Base-by-base conservation (phyloP, 2,888 invertebrate genomes). In the Mimumesa dahlbomi region DNA sequence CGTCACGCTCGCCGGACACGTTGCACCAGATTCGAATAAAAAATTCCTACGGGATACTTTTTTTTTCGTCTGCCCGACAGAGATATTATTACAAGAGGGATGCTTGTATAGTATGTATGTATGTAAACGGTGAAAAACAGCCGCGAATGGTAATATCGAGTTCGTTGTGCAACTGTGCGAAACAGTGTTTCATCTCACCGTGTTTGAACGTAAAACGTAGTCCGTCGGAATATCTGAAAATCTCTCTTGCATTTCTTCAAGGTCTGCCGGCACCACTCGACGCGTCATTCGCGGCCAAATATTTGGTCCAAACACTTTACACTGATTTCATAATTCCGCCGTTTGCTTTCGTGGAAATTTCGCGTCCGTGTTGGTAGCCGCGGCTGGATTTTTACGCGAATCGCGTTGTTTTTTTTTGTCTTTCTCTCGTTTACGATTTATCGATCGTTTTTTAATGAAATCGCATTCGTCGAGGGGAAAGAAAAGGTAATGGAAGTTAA, bases 241-340 rank as follows among this genome's bases (percentile, higher is more conserved):
- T 21, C 21, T 43, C 40, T 18, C 16, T 40, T 6, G 40, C 40
- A 16, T 18, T 11, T 3, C 40, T 48, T 62, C 52, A 21, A 61
- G 31, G 49, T 14, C 31, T 9, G 7, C 18, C 29, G 11, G 16
- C 54, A 36, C 45, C 31, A 13, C 22, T 22, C 50, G 22, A 9
- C 43, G 22, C 34, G 36, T 45, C 46, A 25, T 50, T 50, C 40
- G 1, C 52, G 19, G 0, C n/a, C 50, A 71, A 71, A 64, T 69
- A 69, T 71, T 69, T 69, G 40, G 25, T n/a, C 16, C 50, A 38
- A 71, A 63, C 58, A 63, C 18, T 38, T 49, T 19, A 49, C 38
- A 43, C 21, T 50, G 57, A 69, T 69, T 49, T 54, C 53, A 49
- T 63, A 54, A 69, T 63, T 59, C 19, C 13, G 9, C 6, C 18